Conservation (phyloP, 2,888 invertebrate species). For the Euclidia mi region DNA sequence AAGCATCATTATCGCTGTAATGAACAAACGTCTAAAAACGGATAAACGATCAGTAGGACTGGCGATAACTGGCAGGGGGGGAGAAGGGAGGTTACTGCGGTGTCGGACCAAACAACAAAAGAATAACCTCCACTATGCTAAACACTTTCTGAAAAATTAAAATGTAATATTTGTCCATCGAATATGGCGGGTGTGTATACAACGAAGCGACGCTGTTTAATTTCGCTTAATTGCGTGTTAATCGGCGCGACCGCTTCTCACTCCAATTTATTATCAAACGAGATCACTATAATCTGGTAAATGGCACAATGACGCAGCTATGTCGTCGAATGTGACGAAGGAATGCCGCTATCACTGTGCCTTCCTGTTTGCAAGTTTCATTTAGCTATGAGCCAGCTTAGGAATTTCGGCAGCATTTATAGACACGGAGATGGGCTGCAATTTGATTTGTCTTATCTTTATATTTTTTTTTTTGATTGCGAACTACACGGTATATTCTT, state of each 20-base stretch:
- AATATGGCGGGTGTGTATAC: not conserved
- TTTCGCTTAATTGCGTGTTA: slow-evolving; percentile 10
- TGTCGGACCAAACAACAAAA: not conserved
- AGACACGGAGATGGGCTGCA: no score
- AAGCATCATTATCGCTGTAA: not conserved
- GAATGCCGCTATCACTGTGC: not conserved
- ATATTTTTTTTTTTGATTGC: no score
- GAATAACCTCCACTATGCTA: not conserved
- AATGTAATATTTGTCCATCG: slow-evolving; percentile 5
- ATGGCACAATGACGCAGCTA: slow-evolving; percentile 3
- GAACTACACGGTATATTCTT: no score
- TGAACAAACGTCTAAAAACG: slow-evolving; percentile 1
- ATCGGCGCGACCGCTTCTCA: slow-evolving; percentile 3
- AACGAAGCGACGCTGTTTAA: slow-evolving; percentile 6
- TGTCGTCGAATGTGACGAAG: not conserved
- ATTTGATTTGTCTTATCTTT: no score
- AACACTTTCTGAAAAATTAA: not conserved
- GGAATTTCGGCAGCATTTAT: no score
- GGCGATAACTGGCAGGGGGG: not conserved
- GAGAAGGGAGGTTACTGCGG: not conserved
- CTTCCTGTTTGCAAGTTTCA: no score
- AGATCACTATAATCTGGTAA: slow-evolving; percentile 6
- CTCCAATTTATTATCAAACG: slow-evolving; percentile 8
- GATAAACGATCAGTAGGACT: not conserved
- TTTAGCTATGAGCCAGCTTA: no score